Evolutionary conservation across 2,888 invertebrate species (phyloP), one percentile per base, ranked within the genome.

Genomic region (Acronicta psi): DNA sequence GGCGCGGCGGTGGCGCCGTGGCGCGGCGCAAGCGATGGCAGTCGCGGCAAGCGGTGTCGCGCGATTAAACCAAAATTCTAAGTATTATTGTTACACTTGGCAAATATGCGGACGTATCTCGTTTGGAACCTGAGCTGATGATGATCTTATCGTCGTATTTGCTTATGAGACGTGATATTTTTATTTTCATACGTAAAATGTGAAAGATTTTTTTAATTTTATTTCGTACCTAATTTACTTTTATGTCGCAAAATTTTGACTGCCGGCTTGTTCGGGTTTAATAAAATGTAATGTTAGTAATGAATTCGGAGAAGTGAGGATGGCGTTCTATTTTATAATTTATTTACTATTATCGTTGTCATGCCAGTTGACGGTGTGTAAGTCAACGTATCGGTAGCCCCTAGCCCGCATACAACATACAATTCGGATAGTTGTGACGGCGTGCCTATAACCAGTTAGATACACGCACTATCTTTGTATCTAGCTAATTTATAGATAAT

Each of bases 401-500:
- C n/a, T n/a, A n/a, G 63, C 50, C 56, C 10, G 7, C 23, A 5
- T 38, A 51, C 46, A 42, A 38, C 18, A 43, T 51, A 23, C 13
- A 14, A 46, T 45, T 52, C 41, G 44, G 44, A 53, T 57, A 65
- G 58, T 62, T 34, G 58, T 34, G 61, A 54, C 49, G 56, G 65
- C 68, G 59, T 54, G 51, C 45, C 36, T 46, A 41, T 18, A 45
- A 20, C 54, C 40, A 23, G n/a, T 18, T 51, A 43, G 23, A 41
- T 41, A 25, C 57, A 47, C 80, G 73, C 65, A 69, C 60, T 61
- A 41, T 57, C 54, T 82, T n/a, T n/a, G n/a, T n/a, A 10, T 54
- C 40, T 89, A 88, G 86, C 71, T 81, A 86, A 87, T 86, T 85
- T 79, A 83, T 83, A 87, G 80, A 83, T 84, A 85, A 83, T 85